Evolutionary conservation across 2,888 invertebrate genomes (phyloP), one percentile per base, ranked within the genome.

Genomic region (Dastarcus helophoroides): DNA sequence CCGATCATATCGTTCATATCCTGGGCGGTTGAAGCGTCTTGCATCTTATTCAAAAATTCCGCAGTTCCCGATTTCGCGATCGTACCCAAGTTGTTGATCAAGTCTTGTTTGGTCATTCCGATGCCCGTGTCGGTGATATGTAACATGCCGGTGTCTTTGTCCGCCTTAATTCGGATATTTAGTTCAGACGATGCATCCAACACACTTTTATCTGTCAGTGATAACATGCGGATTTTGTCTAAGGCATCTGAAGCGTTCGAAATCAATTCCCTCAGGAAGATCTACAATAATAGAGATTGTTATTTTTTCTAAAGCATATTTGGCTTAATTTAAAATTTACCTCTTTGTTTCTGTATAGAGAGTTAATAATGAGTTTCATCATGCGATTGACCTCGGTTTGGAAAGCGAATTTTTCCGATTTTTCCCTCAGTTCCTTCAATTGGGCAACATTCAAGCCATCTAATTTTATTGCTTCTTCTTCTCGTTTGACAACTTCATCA

Each of bases 361-460:
- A 98, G 67, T 99, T 99, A 59, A 99, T 99, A 63, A 98, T 98
- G 36, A 98, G 76, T 64, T 98, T 99, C 98, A 98, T 99, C 94
- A 99, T 95, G 35, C 97, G 83, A 66, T 94, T 94, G 22, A 99
- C 98, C 67, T 98, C 98, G 1, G 98, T 94, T 68, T 98, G 90
- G 70, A 95, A 97, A 14, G 77, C 73, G 56, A 76, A 83, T 58
- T 84, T 89, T 56, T 88, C 83, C 1, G 94, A 79, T 54, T 80
- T 82, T 26, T 89, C 90, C 37, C 86, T 69, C 24, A 98, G 62
- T 65, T 95, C 89, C 48, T 86, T 88, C 58, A 93, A 69, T 65
- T 98, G 90, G 10, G 93, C 84, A 10, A 89, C 89, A 66, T 84
- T 95, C 35, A 98, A 68, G 3, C 88, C 90, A 67, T 98, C 98